Percentiles rank a stretch among this genome's conserved stretches.
Conservation (phyloP, 2,113 vertebrate species). For the Lonchura striata region DNA sequence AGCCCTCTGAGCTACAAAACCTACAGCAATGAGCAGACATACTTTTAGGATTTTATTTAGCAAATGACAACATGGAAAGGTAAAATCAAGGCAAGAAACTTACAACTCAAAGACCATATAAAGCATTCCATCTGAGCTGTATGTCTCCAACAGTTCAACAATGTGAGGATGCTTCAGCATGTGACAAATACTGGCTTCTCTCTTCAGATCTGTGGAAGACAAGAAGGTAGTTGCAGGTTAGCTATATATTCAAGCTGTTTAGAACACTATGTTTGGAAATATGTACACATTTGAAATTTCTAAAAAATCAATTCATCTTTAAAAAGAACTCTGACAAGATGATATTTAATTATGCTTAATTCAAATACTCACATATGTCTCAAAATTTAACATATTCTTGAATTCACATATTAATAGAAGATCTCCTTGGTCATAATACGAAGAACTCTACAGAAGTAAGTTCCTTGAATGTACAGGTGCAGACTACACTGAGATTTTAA, state of each 20-base stretch:
- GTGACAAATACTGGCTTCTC: constrained; percentile 98
- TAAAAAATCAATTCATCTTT: not conserved
- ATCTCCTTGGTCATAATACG: not conserved
- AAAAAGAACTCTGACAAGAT: not conserved
- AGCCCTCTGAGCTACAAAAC: not conserved
- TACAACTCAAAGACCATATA: constrained; percentile 99
- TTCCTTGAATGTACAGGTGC: not conserved
- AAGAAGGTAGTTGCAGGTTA: constrained; percentile 41
- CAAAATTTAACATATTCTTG: not conserved
- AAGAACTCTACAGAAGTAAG: not conserved
- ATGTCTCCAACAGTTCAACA: constrained; percentile 96
- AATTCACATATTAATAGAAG: not conserved
- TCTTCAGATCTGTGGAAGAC: constrained; percentile 89
- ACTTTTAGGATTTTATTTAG: not conserved
- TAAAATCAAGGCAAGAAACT: constrained; percentile 73
- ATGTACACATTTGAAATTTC: not conserved
- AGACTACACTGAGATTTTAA: not conserved
- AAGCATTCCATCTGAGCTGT: constrained; percentile 99
- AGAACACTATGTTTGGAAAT: not conserved
- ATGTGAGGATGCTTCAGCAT: constrained; percentile 99
- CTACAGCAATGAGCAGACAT: constrained; percentile 30
- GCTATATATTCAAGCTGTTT: not conserved
- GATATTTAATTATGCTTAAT: not conserved
- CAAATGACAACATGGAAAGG: not conserved
- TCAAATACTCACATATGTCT: not conserved